Evolutionary conservation across 2,888 invertebrate genomes (phyloP).

Genomic region (Axea sp.): DNA sequence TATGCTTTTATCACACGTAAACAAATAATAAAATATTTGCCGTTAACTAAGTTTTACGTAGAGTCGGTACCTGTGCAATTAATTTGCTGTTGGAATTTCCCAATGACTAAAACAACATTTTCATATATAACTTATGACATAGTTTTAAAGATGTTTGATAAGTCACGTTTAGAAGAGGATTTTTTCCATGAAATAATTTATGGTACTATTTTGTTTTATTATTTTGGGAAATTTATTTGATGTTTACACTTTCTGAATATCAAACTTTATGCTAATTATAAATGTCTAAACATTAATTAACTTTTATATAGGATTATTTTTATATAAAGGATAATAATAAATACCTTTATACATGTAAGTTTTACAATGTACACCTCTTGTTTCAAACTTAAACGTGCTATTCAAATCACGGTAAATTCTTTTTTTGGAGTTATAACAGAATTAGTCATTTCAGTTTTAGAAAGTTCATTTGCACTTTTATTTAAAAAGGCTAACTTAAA

Average conservation of each 20-base stretch:
- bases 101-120: background rate
- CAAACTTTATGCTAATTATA: constrained; percentile 1
- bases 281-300: constrained; percentile 9
- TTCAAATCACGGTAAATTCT: no score
- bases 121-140: no score
- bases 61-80: constrained; percentile 16
- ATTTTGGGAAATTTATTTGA: background rate
- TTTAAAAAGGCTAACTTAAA: no score
- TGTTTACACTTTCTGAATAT: no score
- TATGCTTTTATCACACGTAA: constrained; percentile 9
- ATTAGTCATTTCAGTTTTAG: no score
- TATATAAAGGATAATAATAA: no score
- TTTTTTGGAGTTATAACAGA: no score
- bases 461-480: no score
- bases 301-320: background rate
- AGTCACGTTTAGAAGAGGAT: background rate
- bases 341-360: no score
- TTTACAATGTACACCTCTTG: no score
- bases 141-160: background rate
- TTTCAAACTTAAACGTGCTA: no score
- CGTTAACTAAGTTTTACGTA: constrained; percentile 3
- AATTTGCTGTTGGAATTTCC: constrained; percentile 3
- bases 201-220: background rate
- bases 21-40: background rate
- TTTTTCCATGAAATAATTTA: background rate